Base-by-base conservation (phyloP, 2,797 vertebrate species). In the Peromyscus nudipes region DNA sequence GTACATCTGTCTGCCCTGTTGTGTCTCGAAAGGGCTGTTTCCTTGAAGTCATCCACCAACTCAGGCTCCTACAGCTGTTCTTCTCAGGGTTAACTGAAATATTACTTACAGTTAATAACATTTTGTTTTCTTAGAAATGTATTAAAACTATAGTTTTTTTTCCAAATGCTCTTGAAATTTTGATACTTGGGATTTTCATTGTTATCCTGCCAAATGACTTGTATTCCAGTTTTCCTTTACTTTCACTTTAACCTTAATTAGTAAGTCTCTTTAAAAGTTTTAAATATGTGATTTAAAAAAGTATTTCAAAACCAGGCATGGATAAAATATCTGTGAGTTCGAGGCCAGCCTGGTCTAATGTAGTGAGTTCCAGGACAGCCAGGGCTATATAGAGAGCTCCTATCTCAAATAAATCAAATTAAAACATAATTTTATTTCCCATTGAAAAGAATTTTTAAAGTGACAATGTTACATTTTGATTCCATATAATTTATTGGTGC, bases 61-160 rank as follows among this genome's bases (percentile, higher is more conserved):
- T 46, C 40, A 43, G 82, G 9, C 25, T 46, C 9, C 40, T 64
- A 19, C 57, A 43, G 6, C 4, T 10, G 0, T 82, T 37, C 65
- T 85, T 60, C 67, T 84, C 37, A 60, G 37, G 43, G 11, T 49
- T 87, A 64, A 90, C 49, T 87, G 31, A 95, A 46, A 90, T 34
- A 65, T 52, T 85, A 88, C 37, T 75, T 89, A 69, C 6, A 69
- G 43, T 90, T 57, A 62, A 46, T 87, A 57, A 46, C 80, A 84
- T 83, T 93, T 89, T 6, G 52, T 93, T 96, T 79, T 79, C 69
- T 95, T 87, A 83, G 64, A 87, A 62, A 67, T 89, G 65, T 76
- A 55, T 81, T 90, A 57, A 84, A 94, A 25, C 4, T 52, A 6
- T 40, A 67, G 1, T n/a, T 89, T 96, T 96, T 49, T 82, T 4